Evolutionary conservation across 2,888 invertebrate species (phyloP).

Genomic region (Conomelus anceps): DNA sequence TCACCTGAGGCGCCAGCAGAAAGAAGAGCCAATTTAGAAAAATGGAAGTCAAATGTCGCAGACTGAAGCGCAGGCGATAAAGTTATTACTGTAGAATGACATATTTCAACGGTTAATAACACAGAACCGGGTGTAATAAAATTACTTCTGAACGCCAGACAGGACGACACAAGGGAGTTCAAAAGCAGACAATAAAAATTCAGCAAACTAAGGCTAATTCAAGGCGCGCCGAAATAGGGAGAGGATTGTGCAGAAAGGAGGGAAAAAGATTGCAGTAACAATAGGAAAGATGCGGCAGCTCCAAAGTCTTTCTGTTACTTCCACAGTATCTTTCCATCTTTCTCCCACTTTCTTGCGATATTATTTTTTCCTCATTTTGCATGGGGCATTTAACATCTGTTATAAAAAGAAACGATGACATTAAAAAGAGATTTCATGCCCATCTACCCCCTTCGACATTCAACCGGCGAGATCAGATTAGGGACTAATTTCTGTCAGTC

Average conservation of each 20-base stretch:
- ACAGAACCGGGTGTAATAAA: conserved; percentile 20
- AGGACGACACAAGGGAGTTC: neutral
- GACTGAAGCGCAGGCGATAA: conserved; percentile 1
- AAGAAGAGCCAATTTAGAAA: conserved; percentile 6
- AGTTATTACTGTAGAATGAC: conserved; percentile 19
- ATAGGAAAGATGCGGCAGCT: conserved; percentile 24
- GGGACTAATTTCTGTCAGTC: conserved; percentile 24
- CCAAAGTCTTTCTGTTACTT: conserved; percentile 16
- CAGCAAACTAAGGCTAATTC: conserved; percentile 35
- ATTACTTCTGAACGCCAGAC: conserved; percentile 13
- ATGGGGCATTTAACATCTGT: conserved; percentile 28
- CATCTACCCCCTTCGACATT: conserved; percentile 13
- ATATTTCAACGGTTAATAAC: conserved; percentile 20
- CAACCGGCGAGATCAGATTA: conserved; percentile 21
- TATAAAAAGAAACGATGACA: conserved; percentile 30
- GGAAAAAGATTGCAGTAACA: conserved; percentile 30
- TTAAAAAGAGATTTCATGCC: conserved; percentile 33
- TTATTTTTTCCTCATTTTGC: conserved; percentile 23
- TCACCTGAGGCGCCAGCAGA: neutral
- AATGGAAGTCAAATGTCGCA: conserved; percentile 10
- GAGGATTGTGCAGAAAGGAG: conserved; percentile 27
- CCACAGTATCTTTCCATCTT: neutral
- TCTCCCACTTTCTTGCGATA: neutral
- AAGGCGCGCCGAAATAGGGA: neutral
- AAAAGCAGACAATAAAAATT: conserved; percentile 34